Evolutionary conservation across 2,797 vertebrate genomes (phyloP).

Genomic region (Muscicapa comitata): DNA sequence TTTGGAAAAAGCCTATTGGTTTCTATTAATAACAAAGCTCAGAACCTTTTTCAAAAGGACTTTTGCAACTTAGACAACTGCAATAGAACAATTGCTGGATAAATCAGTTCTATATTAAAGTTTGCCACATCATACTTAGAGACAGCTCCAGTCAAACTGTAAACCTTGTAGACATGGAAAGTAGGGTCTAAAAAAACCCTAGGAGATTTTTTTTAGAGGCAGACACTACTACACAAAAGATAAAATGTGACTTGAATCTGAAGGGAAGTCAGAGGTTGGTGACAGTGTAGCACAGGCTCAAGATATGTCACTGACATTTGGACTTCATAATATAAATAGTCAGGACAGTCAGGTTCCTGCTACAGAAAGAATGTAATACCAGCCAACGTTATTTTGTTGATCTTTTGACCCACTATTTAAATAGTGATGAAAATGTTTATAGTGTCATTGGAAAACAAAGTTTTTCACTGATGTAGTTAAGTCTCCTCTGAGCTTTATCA

Average conservation of each 20-base stretch:
- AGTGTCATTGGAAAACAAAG: not conserved
- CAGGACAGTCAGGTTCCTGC: not conserved
- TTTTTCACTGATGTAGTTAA: not conserved
- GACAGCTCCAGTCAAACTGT: not conserved
- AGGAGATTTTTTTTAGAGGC: not conserved
- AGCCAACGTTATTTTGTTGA: not conserved
- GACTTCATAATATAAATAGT: not conserved
- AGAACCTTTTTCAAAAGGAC: not conserved
- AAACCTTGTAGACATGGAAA: not conserved
- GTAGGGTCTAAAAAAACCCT: not conserved
- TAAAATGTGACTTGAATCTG: not conserved
- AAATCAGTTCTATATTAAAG: not conserved
- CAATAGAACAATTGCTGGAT: not conserved
- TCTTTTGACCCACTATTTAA: not conserved
- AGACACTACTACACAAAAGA: not conserved
- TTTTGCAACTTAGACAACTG: not conserved
- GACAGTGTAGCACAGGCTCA: not conserved
- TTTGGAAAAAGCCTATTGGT: not conserved
- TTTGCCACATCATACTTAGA: not conserved
- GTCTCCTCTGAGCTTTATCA: not conserved
- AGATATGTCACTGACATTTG: not conserved
- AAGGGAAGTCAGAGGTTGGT: not conserved
- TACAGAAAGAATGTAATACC: not conserved
- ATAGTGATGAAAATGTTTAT: not conserved
- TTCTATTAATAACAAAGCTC: not conserved